Evolutionary conservation across 1,140 invertebrate species (phyloP), one percentile per base, ranked within the genome.

Genomic region (Drosophila pallidifrons): DNA sequence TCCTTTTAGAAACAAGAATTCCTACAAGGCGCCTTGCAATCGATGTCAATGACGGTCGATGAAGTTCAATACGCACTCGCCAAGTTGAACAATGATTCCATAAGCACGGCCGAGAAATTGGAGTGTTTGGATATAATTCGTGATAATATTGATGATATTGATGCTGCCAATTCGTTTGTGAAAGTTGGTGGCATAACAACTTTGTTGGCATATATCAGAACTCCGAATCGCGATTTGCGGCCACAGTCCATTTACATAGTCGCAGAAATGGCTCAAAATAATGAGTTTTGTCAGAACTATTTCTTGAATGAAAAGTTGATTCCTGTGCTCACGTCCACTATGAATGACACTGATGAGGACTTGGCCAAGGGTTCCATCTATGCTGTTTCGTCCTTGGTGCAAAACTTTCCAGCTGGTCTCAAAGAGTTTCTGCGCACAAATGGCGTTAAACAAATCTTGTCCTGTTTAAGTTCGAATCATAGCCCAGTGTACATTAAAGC

Each of bases 251-350:
- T 77, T 4, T 66, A 74, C n/a, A 71, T 86, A 6, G 73, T 86
- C 0, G 82, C 83, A 0, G 82, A 86, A 61, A 82, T 86, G 82
- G 47, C 79, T 1, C 82, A 86, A 20, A 86, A 86, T 46, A 86
- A 86, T 70, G 43, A 51, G 20, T 86, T 79, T 52, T 86, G 82
- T 2, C 82, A 86, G 6, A 70, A 86, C n/a, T 75, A 59, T 11
- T 69, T 86, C 13, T 13, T 77, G 20, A 77, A 65, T 3, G 76
- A 82, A 13, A 64, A 82, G 0, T 45, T 77, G 4, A 54, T 86
- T 11, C 79, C 82, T 3, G 13, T 41, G 11, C 57, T 86, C 3
- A 51, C 49, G 5, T 43, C 66, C 28, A 82, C 86, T 35, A 74
- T 86, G 54, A 77, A 57, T 13, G 47, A 82, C 15, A 5, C 38